These are phyloP conservation scores for Betta splendens DNA, from an alignment of 2,797 vertebrate genomes.

Conservation along the genomic window DNA sequence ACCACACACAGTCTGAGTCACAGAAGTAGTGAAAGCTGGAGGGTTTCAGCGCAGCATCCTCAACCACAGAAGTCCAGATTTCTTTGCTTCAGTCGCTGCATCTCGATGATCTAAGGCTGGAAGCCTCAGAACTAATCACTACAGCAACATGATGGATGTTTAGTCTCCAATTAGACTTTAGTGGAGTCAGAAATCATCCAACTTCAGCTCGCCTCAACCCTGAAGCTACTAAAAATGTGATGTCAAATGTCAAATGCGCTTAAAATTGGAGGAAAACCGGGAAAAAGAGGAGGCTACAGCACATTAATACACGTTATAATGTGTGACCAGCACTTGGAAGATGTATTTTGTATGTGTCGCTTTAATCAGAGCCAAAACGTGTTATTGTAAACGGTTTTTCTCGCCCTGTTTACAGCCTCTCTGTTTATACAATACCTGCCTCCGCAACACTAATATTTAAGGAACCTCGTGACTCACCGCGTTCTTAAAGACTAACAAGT, in stretches of 20 bases:
- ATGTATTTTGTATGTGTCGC: not conserved
- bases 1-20: conserved; percentile 6
- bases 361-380: conserved; percentile 10
- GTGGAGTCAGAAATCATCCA: too few species aligned
- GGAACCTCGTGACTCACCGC: conserved; percentile 10
- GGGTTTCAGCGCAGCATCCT: conserved; percentile 15
- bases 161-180: not conserved
- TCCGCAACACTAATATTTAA: conserved; percentile 48
- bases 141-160: not conserved
- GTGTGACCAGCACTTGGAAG: not conserved
- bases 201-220: too few species aligned
- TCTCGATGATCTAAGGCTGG: not conserved
- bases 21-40: conserved; percentile 14
- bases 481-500: conserved; percentile 14
- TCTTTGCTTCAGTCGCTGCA: not conserved
- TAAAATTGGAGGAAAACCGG: too few species aligned
- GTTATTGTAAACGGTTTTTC: conserved; percentile 11
- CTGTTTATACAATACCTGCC: conserved; percentile 33
- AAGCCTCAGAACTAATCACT: not conserved
- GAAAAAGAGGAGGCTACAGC: too few species aligned
- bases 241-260: too few species aligned
- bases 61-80: not conserved
- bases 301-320: too few species aligned
- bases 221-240: too few species aligned
- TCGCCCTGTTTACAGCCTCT: not conserved